Percentiles rank a stretch among this genome's conserved stretches.
Evolutionary conservation across 2,888 invertebrate species (phyloP).

Genomic region (Neria commutata): DNA sequence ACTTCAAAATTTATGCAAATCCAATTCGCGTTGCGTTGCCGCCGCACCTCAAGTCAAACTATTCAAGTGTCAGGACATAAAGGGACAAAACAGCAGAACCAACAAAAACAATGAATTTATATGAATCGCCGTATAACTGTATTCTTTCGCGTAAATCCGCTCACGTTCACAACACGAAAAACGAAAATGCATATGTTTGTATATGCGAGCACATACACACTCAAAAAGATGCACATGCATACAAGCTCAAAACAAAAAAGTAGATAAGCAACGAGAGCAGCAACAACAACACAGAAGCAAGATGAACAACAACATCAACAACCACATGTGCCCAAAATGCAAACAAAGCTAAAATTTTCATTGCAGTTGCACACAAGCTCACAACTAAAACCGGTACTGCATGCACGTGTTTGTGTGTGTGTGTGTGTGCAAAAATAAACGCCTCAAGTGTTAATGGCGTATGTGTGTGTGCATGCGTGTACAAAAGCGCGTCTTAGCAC

Average conservation of each 20-base stretch:
- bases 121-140: constrained; percentile 21
- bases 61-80: too few species aligned
- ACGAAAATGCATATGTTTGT: background rate
- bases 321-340: background rate
- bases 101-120: too few species aligned
- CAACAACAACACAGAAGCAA: background rate
- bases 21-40: too few species aligned
- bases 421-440: background rate
- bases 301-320: background rate
- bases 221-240: background rate
- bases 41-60: too few species aligned
- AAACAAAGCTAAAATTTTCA: background rate
- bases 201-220: background rate
- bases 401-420: too few species aligned
- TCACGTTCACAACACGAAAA: constrained; percentile 12
- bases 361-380: background rate
- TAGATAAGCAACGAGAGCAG: background rate
- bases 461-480: background rate
- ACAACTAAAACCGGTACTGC: too few species aligned
- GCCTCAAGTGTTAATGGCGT: background rate
- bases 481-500: background rate
- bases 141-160: constrained; percentile 20
- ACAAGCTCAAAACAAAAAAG: background rate
- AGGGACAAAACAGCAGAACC: too few species aligned
- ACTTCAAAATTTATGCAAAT: too few species aligned